Conservation (phyloP, 92 coral and sea anemone species). For the Palythoa heliodiscus region DNA sequence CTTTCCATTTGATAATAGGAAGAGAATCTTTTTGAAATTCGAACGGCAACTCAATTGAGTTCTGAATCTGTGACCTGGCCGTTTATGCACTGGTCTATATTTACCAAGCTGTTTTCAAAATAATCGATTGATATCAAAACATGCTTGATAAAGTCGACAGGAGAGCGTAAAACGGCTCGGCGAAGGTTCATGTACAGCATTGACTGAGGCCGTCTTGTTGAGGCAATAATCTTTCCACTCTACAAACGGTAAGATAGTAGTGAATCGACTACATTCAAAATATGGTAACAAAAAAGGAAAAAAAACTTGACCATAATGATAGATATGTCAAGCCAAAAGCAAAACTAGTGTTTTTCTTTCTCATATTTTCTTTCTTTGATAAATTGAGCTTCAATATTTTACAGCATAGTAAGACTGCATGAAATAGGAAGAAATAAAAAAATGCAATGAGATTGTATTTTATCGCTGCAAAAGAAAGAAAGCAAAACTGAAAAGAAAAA, state of each 20-base stretch:
- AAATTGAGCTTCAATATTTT: neutral
- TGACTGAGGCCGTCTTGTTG: neutral
- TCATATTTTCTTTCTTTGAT: neutral
- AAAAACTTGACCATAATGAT: neutral
- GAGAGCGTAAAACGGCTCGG: neutral
- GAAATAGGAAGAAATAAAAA: neutral
- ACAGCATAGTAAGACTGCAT: neutral
- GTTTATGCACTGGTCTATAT: neutral
- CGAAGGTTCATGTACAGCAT: neutral
- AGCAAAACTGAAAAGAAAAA: too few relatives aligned
- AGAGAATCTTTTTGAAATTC: too few relatives aligned
- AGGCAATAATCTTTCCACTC: neutral
- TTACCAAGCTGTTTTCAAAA: neutral
- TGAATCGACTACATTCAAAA: neutral
- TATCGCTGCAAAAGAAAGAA: too few relatives aligned
- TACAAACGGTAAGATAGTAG: neutral
- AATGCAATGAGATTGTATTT: too few relatives aligned
- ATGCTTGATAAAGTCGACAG: slow-evolving; percentile 18
- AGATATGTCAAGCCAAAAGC: neutral
- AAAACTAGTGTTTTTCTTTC: neutral
- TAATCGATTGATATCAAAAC: slow-evolving; percentile 37
- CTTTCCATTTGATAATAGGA: too few relatives aligned
- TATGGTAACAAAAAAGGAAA: neutral
- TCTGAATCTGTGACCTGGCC: too few relatives aligned
- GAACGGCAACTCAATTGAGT: too few relatives aligned